These are phyloP conservation scores for Smutsia gigantea DNA, from an alignment of 2,797 vertebrate genomes.

Conservation along the genomic window DNA sequence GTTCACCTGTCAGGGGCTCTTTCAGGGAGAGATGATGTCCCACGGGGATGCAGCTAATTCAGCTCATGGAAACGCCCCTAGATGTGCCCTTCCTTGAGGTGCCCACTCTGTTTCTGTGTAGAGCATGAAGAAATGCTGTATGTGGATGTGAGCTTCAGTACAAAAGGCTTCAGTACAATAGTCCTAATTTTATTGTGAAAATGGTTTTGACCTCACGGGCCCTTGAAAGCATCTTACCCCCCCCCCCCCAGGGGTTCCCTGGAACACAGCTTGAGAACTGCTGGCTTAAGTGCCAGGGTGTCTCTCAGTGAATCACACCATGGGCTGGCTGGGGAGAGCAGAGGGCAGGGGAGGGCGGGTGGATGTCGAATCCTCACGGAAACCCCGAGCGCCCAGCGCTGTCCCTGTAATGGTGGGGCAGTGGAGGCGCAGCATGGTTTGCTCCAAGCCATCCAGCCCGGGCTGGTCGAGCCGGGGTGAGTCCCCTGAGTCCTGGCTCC, in stretches of 20 bases:
- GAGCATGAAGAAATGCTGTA: background rate
- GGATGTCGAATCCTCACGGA: background rate
- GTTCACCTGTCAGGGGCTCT: background rate
- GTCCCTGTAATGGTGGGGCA: background rate
- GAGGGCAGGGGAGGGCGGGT: background rate
- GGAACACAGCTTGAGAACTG: background rate
- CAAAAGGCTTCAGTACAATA: background rate
- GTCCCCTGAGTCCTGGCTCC: background rate
- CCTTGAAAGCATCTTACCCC: background rate
- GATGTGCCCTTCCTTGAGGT: background rate
- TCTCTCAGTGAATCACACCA: background rate
- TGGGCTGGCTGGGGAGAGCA: background rate
- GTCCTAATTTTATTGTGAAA: background rate
- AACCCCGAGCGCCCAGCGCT: background rate
- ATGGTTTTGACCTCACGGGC: background rate
- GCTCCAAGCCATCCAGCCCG: background rate
- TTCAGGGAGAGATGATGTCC: background rate
- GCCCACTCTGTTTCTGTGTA: background rate
- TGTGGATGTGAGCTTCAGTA: background rate
- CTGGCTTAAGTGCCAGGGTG: background rate
- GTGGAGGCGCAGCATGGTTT: background rate
- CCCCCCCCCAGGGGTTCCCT: background rate
- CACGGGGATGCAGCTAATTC: background rate
- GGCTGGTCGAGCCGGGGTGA: background rate
- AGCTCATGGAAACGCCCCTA: fast-evolving